Base-by-base conservation (phyloP, 2,113 vertebrate genomes). In the Epinephelus lanceolatus region DNA sequence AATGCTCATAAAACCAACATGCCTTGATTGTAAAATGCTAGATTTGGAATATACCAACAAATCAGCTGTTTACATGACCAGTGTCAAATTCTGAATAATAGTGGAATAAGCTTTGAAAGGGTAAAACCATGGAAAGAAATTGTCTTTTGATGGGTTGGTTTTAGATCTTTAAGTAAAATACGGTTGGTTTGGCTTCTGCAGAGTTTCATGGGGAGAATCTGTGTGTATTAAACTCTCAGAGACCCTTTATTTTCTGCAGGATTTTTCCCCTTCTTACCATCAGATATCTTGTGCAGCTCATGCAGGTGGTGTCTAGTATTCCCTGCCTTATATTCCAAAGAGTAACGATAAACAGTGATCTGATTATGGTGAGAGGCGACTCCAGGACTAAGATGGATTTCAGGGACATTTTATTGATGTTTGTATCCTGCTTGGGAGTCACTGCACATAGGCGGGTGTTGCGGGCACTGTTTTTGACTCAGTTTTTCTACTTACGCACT, bases 321-420 rank as follows among this genome's bases (percentile, higher is more conserved):
- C 23, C 57, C 25, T 73, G 12, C 21, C 42, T 80, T 76, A 55
- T 73, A 69, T 71, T 75, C 33, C 12, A 77, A 74, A 72, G 19
- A 81, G 17, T 60, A 73, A 61, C 59, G 74, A 86, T 66, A 71
- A 81, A 63, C 53, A 23, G 37, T 65, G 73, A 90, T 90, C 76
- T 74, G 80, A 90, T 86, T 90, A 62, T 57, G 18, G 74, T 15
- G 19, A 57, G 74, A 57, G 65, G 52, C 8, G 42, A 83, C 77
- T 70, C 69, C 21, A 13, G 59, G 55, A 56, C 78, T 75, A n/a
- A 83, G 78, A 86, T 85, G 67, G 63, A 89, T 91, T 88, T 87
- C 67, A 62, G 51, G 23, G 49, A 30, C 11, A 2, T 83, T 91
- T 89, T 80, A 90, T 86, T 49, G 88, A 90, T 62, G 71, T 74